Percentiles rank a stretch among this genome's conserved stretches.
These are phyloP conservation scores for Andrena trimmerana DNA, from an alignment of 2,888 invertebrate genomes.

Conservation along the genomic window DNA sequence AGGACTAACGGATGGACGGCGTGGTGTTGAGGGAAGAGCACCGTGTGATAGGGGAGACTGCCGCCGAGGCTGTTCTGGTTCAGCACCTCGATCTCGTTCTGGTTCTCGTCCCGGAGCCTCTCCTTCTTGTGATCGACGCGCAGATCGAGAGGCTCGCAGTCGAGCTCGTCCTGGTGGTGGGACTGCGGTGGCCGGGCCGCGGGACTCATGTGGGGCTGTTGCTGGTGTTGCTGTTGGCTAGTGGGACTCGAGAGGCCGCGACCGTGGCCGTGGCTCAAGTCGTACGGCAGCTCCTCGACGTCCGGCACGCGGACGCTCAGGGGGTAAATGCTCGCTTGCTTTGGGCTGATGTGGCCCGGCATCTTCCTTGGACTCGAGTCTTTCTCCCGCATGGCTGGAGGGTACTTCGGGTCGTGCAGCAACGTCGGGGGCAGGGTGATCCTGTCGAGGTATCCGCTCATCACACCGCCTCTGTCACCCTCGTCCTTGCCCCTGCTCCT, in stretches of 20 bases:
- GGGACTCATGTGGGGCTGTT: constrained; percentile 87
- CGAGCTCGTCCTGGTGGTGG: constrained; percentile 80
- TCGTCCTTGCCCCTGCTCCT: constrained; percentile 75
- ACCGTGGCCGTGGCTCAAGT: constrained; percentile 87
- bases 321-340: constrained; percentile 91
- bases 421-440: constrained; percentile 85
- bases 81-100: constrained; percentile 89
- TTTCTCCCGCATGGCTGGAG: constrained; percentile 94
- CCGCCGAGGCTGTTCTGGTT: constrained; percentile 78
- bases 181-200: constrained; percentile 86
- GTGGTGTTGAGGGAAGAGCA: constrained; percentile 82
- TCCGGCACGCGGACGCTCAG: constrained; percentile 88
- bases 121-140: constrained; percentile 94
- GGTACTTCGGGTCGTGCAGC: constrained; percentile 82
- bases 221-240: constrained; percentile 79
- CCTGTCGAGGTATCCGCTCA: constrained; percentile 83
- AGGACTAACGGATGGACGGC: constrained; percentile 90
- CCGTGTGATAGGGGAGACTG: constrained; percentile 81
- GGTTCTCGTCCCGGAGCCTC: constrained; percentile 93
- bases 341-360: constrained; percentile 90
- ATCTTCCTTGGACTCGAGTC: constrained; percentile 96
- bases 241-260: constrained; percentile 84
- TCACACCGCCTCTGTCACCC: constrained; percentile 81
- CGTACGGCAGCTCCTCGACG: constrained; percentile 89
- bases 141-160: constrained; percentile 94